Evolutionary conservation across 2,113 vertebrate species (phyloP).

Genomic region (Clarias gariepinus): DNA sequence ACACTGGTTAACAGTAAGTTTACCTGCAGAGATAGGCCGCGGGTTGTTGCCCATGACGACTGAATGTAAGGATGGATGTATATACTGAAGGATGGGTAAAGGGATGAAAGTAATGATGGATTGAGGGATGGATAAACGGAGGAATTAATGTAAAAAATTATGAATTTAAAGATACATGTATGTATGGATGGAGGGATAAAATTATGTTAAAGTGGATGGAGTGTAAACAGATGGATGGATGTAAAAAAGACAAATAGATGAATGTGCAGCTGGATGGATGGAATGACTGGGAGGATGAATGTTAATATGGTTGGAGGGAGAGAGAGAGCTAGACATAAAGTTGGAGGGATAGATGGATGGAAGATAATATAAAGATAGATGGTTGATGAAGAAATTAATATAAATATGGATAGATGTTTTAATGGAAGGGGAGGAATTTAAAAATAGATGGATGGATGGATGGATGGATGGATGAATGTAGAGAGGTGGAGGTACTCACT

Average conservation of each 20-base stretch:
- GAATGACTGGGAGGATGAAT: not conserved
- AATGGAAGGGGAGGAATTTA: not conserved
- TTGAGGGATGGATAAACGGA: not conserved
- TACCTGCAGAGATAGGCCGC: not conserved
- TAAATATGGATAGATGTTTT: not conserved
- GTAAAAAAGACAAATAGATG: too few relatives aligned
- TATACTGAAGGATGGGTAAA: too few relatives aligned
- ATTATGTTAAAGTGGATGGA: too few relatives aligned
- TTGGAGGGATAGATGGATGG: too few relatives aligned
- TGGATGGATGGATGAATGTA: not conserved
- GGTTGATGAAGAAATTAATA: too few relatives aligned
- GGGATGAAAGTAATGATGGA: not conserved
- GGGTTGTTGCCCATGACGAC: too few relatives aligned
- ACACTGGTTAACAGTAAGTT: too few relatives aligned
- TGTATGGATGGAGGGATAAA: not conserved
- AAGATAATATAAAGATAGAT: too few relatives aligned
- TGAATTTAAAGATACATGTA: not conserved
- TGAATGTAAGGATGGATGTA: not conserved
- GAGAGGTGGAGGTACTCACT: slow-evolving; percentile 74
- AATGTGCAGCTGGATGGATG: too few relatives aligned
- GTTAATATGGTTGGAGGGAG: too few relatives aligned
- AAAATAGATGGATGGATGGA: not conserved
- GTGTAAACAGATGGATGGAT: not conserved
- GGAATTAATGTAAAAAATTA: slow-evolving; percentile 65
- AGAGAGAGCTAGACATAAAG: too few relatives aligned